phyloP scores from a whole-genome alignment of 2,797 vertebrate species.

The Falco cherrug region DNA sequence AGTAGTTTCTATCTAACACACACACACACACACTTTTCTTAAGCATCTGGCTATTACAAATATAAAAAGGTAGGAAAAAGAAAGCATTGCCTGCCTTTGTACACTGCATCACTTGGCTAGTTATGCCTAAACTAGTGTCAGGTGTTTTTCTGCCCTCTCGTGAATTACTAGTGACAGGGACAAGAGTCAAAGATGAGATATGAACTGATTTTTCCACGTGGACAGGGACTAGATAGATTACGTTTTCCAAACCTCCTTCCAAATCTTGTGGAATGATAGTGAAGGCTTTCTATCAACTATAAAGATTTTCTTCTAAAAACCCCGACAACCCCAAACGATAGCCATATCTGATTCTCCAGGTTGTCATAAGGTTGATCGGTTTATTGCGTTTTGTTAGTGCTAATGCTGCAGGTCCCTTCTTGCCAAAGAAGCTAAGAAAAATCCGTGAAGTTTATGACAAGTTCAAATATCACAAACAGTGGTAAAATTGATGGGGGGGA shows the following conservation, averaged over 20 bases:
- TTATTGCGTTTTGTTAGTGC: background rate
- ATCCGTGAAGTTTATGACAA: constrained; percentile 42
- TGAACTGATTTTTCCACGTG: background rate
- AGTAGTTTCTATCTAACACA: background rate
- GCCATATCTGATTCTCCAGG: background rate
- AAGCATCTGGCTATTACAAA: background rate
- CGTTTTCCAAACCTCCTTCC: background rate
- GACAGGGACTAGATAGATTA: background rate
- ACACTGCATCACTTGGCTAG: background rate
- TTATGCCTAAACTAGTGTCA: background rate
- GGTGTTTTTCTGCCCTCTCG: background rate
- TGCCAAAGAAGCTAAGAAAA: constrained; percentile 39
- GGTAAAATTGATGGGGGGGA: constrained; percentile 61
- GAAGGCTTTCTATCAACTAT: background rate
- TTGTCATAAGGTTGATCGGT: background rate
- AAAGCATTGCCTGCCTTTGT: background rate
- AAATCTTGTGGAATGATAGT: background rate
- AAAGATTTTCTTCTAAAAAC: background rate
- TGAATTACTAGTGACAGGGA: background rate
- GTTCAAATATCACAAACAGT: constrained; percentile 49
- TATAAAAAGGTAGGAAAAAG: background rate
- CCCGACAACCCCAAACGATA: background rate
- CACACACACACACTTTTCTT: background rate
- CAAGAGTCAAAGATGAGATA: background rate
- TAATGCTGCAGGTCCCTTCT: background rate